Base-by-base conservation (phyloP, 2,888 invertebrate genomes). In the Dimorphilus gyrociliatus region DNA sequence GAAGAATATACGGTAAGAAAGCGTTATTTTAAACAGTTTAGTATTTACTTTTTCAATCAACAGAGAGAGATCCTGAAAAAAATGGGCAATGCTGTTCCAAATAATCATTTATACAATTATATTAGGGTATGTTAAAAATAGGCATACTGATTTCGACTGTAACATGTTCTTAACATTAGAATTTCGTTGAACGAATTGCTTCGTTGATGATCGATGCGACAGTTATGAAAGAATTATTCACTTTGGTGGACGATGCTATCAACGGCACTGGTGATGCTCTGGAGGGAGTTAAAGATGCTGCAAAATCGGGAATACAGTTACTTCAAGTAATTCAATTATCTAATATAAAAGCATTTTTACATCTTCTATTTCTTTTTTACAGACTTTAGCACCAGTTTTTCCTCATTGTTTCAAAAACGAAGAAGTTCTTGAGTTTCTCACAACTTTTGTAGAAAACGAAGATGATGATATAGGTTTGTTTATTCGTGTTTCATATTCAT, bases 191-290 rank as follows among this genome's bases (percentile, higher is more conserved):
- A 63, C 72, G 92, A 35, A 80, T 88, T 10, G 88, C 88, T 39
- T 88, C 86, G 0, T 86, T 94, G 4, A 84, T 92, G 80, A 80
- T 94, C 8, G 94, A 94, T 59, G 77, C 77, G 48, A 78, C 79
- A 39, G 79, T 88, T 0, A 71, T 90, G 45, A 72, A 76, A 39
- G 74, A 68, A 36, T 61, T 75, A 30, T 48, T 58, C 14, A 45
- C 42, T 29, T 47, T 50, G 36, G 66, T 73, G 30, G 64, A 66
- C 23, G 70, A 71, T 33, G 69, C 52, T 15, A 28, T 51, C 10
- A 42, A 41, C 16, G 55, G 53, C 1, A 37, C 44, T 1, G 48
- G 48, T 7, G 50, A 51, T 4, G 40, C 49, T 10, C 40, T 38
- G 12, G 50, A 51, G 12, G 45, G 41, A 4, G 44, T 57, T 21